phyloP scores from a whole-genome alignment of 2,113 vertebrate species.

The Andinoacara biseriatus region DNA sequence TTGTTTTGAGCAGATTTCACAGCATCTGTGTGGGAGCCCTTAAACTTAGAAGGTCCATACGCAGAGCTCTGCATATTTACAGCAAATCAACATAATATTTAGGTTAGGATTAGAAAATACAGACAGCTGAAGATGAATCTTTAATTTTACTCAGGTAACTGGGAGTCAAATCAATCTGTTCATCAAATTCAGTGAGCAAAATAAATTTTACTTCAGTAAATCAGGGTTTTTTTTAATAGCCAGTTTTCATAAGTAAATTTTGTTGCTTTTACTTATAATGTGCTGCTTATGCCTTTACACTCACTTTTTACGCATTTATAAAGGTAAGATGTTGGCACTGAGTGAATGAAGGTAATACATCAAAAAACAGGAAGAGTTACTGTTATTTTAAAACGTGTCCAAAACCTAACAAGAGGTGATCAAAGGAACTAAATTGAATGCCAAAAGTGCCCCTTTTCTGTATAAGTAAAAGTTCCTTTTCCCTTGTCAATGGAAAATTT shows the following conservation, averaged over 20 bases:
- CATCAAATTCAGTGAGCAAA: conserved; percentile 20
- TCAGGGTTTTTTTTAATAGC: not conserved
- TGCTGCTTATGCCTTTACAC: not conserved
- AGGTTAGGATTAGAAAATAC: conserved; percentile 66
- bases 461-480: not conserved
- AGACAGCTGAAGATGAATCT: conserved; percentile 43
- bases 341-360: not conserved
- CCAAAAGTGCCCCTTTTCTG: not conserved
- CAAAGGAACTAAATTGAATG: not conserved
- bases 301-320: not conserved
- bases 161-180: conserved; percentile 37
- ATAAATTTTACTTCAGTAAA: conserved; percentile 19
- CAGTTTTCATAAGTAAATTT: not conserved
- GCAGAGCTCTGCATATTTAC: conserved; percentile 71
- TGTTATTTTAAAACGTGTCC: not conserved
- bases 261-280: not conserved
- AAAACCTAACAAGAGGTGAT: conserved; percentile 2
- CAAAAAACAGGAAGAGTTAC: not conserved
- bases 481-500: not conserved
- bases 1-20: conserved; percentile 80
- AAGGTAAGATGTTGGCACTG: not conserved
- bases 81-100: conserved; percentile 71
- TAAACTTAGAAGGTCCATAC: conserved; percentile 68
- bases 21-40: conserved; percentile 81
- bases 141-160: conserved; percentile 55